Conservation (phyloP, 2,113 vertebrate species). For the Maccullochella peelii region DNA sequence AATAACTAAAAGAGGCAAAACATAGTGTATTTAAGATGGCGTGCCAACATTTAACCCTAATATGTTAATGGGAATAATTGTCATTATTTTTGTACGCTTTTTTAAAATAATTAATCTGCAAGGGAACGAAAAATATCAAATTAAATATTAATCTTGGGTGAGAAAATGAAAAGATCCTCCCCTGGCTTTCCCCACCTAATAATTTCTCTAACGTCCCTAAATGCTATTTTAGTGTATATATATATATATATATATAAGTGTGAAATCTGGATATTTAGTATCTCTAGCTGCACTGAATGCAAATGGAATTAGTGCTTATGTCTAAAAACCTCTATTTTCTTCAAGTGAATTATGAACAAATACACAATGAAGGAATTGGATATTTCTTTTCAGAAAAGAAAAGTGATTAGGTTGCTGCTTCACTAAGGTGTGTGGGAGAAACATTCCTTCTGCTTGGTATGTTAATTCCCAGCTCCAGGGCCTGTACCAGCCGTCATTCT, state of each 20-base stretch:
- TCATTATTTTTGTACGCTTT: background rate
- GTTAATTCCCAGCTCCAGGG: slow-evolving; percentile 80
- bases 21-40: background rate
- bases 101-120: background rate
- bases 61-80: slow-evolving; percentile 5
- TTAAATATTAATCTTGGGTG: background rate
- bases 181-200: background rate
- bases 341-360: background rate
- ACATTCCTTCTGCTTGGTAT: slow-evolving; percentile 80
- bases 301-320: background rate
- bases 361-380: slow-evolving; percentile 9
- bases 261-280: slow-evolving; percentile 1
- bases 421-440: slow-evolving; percentile 71
- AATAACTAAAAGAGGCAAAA: slow-evolving; percentile 1
- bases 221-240: background rate
- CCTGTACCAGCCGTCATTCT: slow-evolving; percentile 66
- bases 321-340: slow-evolving; percentile 2
- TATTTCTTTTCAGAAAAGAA: slow-evolving; percentile 23
- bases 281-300: background rate
- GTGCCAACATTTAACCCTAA: background rate
- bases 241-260: no score
- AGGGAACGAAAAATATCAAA: background rate
- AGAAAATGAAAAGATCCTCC: background rate
- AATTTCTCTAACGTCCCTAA: background rate
- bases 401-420: slow-evolving; percentile 65